A percentile compares a stretch with the other conserved stretches of the same genome.
Conservation (phyloP, 2,797 vertebrate genomes). For the Macropodus opercularis region DNA sequence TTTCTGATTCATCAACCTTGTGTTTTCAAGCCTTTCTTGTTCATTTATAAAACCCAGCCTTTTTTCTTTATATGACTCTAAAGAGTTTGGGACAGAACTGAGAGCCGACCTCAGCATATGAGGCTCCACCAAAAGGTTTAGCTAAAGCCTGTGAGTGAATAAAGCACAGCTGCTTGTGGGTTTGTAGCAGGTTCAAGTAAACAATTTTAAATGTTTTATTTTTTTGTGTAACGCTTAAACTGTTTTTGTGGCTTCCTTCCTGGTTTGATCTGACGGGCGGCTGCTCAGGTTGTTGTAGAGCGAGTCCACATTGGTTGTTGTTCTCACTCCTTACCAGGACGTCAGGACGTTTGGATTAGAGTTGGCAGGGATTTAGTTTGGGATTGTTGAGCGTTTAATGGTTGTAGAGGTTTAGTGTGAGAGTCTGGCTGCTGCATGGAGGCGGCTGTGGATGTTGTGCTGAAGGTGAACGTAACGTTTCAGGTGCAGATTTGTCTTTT, state of each 20-base stretch:
- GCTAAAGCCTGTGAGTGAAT: neutral
- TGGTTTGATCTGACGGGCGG: neutral
- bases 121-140: too few species aligned
- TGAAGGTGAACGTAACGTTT: constrained; percentile 1
- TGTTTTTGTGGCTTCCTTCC: too few species aligned
- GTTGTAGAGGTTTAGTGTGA: too few species aligned
- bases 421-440: constrained; percentile 30
- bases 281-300: constrained; percentile 6
- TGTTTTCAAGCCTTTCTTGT: too few species aligned
- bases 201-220: too few species aligned
- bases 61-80: too few species aligned
- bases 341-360: neutral
- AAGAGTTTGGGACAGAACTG: too few species aligned
- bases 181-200: neutral
- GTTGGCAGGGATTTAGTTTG: neutral
- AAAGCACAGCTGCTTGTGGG: neutral
- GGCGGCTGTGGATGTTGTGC: constrained; percentile 40
- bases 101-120: too few species aligned
- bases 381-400: too few species aligned
- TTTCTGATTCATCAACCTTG: too few species aligned
- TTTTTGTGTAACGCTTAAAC: too few species aligned
- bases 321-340: neutral
- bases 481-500: constrained; percentile 5
- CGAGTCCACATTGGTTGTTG: neutral
- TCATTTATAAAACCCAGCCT: too few species aligned